Base-by-base conservation (phyloP, 1,140 invertebrate species). In the Olivierus martensii region DNA sequence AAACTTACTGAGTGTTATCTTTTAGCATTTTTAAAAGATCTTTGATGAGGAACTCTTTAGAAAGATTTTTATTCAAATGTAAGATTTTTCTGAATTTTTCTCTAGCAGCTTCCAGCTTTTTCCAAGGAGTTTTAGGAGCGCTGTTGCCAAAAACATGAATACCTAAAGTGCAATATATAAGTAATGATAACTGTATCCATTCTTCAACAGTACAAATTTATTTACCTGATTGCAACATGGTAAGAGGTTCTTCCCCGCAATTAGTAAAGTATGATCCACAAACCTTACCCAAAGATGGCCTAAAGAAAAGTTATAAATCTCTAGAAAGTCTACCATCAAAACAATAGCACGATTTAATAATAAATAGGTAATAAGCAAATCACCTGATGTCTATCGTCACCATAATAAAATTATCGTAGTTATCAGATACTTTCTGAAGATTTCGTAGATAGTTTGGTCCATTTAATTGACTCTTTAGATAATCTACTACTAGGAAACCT, bases 81-180 rank as follows among this genome's bases (percentile, higher is more conserved):
- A 46, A 22, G 1, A 56, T 38, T 12, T 50, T 35, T 55, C 50
- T 49, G 19, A 57, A 57, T 37, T 44, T 46, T 12, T 15, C 7
- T 38, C 51, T 49, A 14, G 55, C 51, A 12, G 47, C 51, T 0
- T 49, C 18, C 19, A 57, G 41, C 18, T 57, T 57, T 18, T 43
- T 53, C 55, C 55, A 57, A 12, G 55, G 55, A 4, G 42, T n/a
- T 10, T 48, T 45, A 10, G 55, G 55, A 7, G 55, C 39, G 18
- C 55, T 50, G 35, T 57, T 57, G 6, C 55, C 55, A 22, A 57
- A 57, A 9, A 51, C 51, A 12, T 57, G 55, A 1, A 53, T 49
- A 17, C 55, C 55, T 53, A 36, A 12, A 49, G 34, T 1, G 28
- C 28, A 28, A 28, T 28, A n/a, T n/a, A n/a, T n/a, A n/a, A n/a